phyloP scores from a whole-genome alignment of 2,888 invertebrate genomes.

The Criorhina ranunculi region DNA sequence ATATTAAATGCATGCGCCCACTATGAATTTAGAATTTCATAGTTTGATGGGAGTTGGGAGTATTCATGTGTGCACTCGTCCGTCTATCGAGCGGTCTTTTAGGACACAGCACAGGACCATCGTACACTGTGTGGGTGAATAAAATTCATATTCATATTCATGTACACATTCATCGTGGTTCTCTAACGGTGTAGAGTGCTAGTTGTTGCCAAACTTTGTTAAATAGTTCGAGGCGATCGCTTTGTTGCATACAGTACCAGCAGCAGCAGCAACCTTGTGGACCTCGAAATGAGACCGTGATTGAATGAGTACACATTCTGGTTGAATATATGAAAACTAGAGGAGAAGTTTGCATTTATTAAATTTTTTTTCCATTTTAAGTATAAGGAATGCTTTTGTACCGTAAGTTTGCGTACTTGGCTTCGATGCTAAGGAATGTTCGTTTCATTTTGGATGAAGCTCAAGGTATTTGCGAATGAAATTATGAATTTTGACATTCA shows the following conservation, averaged over 20 bases:
- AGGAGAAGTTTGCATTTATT: background rate
- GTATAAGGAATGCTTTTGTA: background rate
- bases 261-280: background rate
- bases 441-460: no score
- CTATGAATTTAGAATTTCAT: conserved; percentile 33
- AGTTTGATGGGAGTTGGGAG: conserved; percentile 2
- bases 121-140: background rate
- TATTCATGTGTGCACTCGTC: background rate
- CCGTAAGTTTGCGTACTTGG: no score
- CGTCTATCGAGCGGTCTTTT: background rate
- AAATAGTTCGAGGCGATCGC: conserved; percentile 31
- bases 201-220: conserved; percentile 20
- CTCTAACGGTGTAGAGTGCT: background rate
- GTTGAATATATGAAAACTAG: background rate
- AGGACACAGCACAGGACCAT: background rate
- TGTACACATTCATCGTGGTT: conserved; percentile 1
- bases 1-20: conserved; percentile 28
- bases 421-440: no score
- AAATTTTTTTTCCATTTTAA: background rate
- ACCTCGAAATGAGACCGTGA: conserved; percentile 7
- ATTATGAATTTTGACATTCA: no score
- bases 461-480: no score
- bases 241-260: background rate
- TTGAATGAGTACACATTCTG: conserved; percentile 13
- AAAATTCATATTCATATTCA: conserved; percentile 18